Base-by-base conservation (phyloP, 1,140 invertebrate genomes). In the Anastrepha obliqua region DNA sequence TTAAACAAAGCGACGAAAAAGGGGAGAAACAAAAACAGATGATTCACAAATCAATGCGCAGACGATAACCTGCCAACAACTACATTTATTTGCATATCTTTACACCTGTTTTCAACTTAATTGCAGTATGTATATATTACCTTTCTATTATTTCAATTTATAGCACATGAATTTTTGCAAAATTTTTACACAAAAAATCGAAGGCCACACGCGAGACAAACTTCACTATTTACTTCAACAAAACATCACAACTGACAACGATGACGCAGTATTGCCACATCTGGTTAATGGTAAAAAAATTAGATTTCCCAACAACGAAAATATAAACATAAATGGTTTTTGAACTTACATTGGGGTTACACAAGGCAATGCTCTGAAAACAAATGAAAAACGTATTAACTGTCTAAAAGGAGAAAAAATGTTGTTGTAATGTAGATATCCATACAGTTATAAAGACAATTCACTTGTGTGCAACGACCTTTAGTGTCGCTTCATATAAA, bases 141-240 rank as follows among this genome's bases (percentile, higher is more conserved):
- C 74, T 81, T 81, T 20, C 2, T 20, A 20, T 81, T 81, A 81
- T 81, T 81, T 20, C n/a, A 17, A 58, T 55, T 9, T 81, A 55
- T 81, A 20, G 74, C 47, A 81, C 74, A 55, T 81, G 42, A 58
- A 29, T 55, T 81, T 81, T 81, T 81, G 74, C 74, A 81, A 81
- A 55, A 11, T 81, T 81, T 47, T 81, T 11, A 81, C 7, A 81
- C 9, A 9, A 55, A 55, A 81, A 81, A 81, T 81, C 74, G 74
- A 81, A 81, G 74, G 74, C 74, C 74, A 81, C 74, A 55, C 74
- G 47, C 47, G 67, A 74, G 42, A 47, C 9, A 55, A 17, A 81
- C 74, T 81, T 81, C 74, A 81, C 74, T 81, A 81, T 81, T 81
- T 81, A 55, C 47, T 81, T 81, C 74, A 81, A 81, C 74, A 81